Conservation (phyloP, 2,113 vertebrate genomes). For the Terrapene triunguis region DNA sequence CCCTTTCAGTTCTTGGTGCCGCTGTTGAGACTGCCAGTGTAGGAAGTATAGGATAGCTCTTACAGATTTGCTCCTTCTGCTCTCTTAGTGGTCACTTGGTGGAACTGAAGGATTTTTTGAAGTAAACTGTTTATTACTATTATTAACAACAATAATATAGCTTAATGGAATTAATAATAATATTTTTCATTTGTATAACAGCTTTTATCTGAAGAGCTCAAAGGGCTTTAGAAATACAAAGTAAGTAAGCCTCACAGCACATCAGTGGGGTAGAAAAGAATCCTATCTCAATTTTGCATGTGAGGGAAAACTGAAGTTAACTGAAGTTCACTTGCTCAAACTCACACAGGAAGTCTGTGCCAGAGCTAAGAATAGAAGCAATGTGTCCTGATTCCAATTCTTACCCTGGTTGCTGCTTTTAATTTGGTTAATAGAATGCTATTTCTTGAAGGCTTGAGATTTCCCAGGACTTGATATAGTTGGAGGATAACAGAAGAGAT, state of each 20-base stretch:
- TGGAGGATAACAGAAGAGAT: background rate
- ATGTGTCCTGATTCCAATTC: background rate
- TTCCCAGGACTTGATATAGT: background rate
- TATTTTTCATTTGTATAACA: background rate
- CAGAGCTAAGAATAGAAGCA: background rate
- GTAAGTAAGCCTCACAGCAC: background rate
- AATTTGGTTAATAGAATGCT: background rate
- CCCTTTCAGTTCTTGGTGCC: background rate
- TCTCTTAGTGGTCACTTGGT: background rate
- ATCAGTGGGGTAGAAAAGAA: background rate
- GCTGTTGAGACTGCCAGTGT: background rate
- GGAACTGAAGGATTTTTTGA: background rate
- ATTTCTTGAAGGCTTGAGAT: background rate
- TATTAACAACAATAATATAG: background rate
- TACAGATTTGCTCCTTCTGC: background rate
- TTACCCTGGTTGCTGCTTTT: background rate
- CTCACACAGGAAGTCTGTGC: background rate
- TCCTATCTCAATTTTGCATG: background rate
- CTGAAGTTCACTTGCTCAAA: fast-evolving
- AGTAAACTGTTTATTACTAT: background rate
- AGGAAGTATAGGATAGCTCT: background rate
- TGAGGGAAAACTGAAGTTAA: background rate
- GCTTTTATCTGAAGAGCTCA: background rate
- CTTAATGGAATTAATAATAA: fast-evolving
- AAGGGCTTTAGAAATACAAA: background rate